A percentile compares a stretch with the other conserved stretches of the same genome.
Conservation (phyloP, 1,140 invertebrate species). For the Pararge aegeria region DNA sequence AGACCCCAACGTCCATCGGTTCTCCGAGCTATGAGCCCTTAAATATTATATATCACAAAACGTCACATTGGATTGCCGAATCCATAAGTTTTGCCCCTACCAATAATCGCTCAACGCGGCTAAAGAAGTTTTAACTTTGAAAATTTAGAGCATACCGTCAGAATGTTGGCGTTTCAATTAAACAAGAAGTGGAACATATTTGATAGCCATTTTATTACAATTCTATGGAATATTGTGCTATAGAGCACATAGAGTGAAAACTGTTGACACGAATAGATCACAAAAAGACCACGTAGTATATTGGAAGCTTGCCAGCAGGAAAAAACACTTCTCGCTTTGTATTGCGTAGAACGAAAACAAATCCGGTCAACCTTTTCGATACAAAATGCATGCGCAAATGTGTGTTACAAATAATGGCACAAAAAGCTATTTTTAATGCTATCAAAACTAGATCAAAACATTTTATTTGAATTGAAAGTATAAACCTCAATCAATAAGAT, state of each 20-base stretch:
- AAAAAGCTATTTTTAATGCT: no score
- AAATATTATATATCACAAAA: no score
- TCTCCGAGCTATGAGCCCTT: no score
- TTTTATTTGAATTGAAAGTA: no score
- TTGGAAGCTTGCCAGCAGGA: not conserved
- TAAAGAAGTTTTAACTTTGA: no score
- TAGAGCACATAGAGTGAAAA: not conserved
- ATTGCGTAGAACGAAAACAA: not conserved
- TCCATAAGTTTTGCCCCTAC: no score
- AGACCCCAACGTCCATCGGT: no score
- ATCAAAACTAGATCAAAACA: no score
- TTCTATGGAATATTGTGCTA: not conserved
- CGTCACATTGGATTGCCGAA: no score
- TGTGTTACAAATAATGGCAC: not conserved
- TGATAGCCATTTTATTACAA: not conserved
- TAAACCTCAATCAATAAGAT: no score
- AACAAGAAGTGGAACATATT: not conserved
- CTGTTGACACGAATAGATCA: not conserved
- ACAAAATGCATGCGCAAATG: not conserved
- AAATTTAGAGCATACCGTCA: no score
- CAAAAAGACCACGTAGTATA: not conserved
- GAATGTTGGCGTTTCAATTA: not conserved
- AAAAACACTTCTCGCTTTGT: not conserved
- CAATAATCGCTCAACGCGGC: no score
- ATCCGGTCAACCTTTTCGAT: not conserved